Evolutionary conservation across 1,140 invertebrate species (phyloP), one percentile per base, ranked within the genome.

Genomic region (Adoxophyes honmai): DNA sequence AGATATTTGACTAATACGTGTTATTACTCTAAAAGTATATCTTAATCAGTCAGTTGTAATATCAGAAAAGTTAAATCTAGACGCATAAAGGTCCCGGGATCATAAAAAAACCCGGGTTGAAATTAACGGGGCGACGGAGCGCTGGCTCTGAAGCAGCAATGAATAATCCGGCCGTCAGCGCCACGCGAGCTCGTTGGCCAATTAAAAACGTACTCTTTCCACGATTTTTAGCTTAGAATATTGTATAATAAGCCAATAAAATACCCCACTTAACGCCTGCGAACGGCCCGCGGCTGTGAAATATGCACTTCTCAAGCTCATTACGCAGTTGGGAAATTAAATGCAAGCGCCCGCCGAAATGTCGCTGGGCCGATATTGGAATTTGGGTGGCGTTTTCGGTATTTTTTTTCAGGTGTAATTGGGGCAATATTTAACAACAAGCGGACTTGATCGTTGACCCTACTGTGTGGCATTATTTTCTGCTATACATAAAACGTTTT

Each of bases 191-290:
- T 73, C 70, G 60, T 72, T 75, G 79, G 82, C 81, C 85, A 88
- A 88, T 88, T 88, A 88, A 88, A 88, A 88, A 84, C 81, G 77
- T 86, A 84, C 85, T 88, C 85, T 85, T 83, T 86, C 76, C 78
- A 85, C 78, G 78, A 88, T 81, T 86, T 86, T 88, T 83, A 88
- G 85, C 82, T 88, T 84, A 88, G 85, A 85, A 86, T 88, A 86
- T 88, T 83, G 85, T 84, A 88, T 88, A 88, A 88, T 88, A 88
- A 88, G 77, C 82, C 85, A 78, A 88, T 88, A 88, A 88, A 88
- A 81, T 85, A 88, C 82, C 78, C 81, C 81, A 81, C 85, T 86
- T 84, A 83, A 85, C 78, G 85, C 78, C 81, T 64, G 70, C 69
- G 64, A 78, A 73, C 68, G 68, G 70, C 62, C 56, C 72, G 73